Percentiles rank a stretch among this genome's conserved stretches.
Conservation (phyloP, 2,888 invertebrate genomes). For the Aporophyla nigra region DNA sequence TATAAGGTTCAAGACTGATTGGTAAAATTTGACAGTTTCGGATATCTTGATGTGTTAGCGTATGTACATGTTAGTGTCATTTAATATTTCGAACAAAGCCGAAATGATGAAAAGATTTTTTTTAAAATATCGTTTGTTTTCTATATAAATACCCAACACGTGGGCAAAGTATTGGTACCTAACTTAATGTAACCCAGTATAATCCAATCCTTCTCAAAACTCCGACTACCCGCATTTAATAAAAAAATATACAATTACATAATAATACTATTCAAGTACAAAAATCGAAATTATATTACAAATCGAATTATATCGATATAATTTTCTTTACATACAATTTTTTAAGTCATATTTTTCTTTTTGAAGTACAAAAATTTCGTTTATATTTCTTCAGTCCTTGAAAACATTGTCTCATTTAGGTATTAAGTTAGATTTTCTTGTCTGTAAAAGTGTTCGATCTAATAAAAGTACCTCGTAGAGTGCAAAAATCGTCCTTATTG, state of each 20-base stretch:
- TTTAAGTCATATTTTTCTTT: slow-evolving; percentile 40
- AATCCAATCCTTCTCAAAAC: not conserved
- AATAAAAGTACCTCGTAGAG: not conserved
- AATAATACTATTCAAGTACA: slow-evolving; percentile 57
- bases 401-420: slow-evolving; percentile 19
- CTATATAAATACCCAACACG: accelerated
- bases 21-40: too few relatives aligned
- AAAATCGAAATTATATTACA: slow-evolving; percentile 31
- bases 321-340: slow-evolving; percentile 26
- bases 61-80: too few relatives aligned
- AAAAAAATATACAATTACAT: slow-evolving; percentile 33
- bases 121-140: accelerated
- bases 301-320: slow-evolving; percentile 24
- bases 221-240: slow-evolving; percentile 24
- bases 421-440: slow-evolving; percentile 12
- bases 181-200: not conserved
- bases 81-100: too few relatives aligned
- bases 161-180: not conserved
- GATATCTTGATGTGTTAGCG: too few relatives aligned
- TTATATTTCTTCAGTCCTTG: slow-evolving; percentile 45
- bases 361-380: slow-evolving; percentile 51
- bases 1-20: too few relatives aligned
- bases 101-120: too few relatives aligned
- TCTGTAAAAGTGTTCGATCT: slow-evolving; percentile 16
- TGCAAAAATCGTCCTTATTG: not conserved